Evolutionary conservation across 1,140 invertebrate genomes (phyloP).

Genomic region (Aphelinus atriplicis): DNA sequence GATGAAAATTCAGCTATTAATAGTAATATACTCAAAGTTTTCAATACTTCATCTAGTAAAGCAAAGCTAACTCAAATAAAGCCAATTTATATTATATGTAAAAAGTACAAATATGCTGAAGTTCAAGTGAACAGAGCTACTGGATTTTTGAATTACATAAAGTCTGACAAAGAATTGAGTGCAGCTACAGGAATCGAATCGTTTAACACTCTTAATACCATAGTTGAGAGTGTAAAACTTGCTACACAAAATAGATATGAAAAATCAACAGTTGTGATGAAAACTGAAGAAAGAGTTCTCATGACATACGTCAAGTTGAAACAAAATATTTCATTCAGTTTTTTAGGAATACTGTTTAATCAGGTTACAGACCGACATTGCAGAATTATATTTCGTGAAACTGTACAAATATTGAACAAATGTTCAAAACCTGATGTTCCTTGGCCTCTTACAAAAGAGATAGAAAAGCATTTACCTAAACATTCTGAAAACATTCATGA

Average conservation of each 20-base stretch:
- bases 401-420: conserved; percentile 2
- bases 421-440: background rate
- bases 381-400: background rate
- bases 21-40: background rate
- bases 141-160: background rate
- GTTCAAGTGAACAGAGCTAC: background rate
- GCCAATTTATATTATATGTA: background rate
- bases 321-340: conserved; percentile 10
- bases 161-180: background rate
- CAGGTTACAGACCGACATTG: background rate
- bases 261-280: background rate
- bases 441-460: too few relatives aligned
- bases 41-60: background rate
- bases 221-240: background rate
- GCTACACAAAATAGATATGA: background rate
- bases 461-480: too few relatives aligned
- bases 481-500: too few relatives aligned
- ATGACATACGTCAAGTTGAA: conserved; percentile 19
- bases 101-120: background rate
- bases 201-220: background rate
- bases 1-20: too few relatives aligned
- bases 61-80: background rate
- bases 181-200: conserved; percentile 1
- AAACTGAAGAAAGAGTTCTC: background rate
- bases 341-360: conserved; percentile 2